Evolutionary conservation across 2,113 vertebrate species (phyloP), one percentile per base, ranked within the genome.

Genomic region (Prunella fulvescens): DNA sequence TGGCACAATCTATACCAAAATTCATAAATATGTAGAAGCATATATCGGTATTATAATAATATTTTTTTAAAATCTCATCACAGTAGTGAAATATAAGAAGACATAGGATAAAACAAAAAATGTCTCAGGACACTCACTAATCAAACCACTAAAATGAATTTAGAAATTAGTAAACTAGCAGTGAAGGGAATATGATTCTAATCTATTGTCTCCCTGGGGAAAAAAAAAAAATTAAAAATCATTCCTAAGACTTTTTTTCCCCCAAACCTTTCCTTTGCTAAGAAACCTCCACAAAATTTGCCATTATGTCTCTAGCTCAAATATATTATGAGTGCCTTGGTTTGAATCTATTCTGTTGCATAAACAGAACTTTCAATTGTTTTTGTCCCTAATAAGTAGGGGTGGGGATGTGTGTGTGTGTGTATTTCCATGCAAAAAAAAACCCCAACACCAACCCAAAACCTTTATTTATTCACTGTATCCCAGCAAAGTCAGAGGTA

Each of bases 391-490:
- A 47, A 7, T 31, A 29, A 9, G 5, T 53, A 10, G 15, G 8
- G 8, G 6, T 47, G 14, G 3, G 10, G 7, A 2, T 5, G 6
- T 19, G 40, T 13, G 40, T 2, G 39, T 40, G 0, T 64, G 4
- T n/a, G 9, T 35, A 39, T 28, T 78, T 3, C 15, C 51, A 39
- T 42, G 3, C 18, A 62, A 85, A 26, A 58, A 13, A 1, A 37
- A 37, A 37, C 37, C 0, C 11, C 48, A 10, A 40, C 19, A 69
- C 39, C 33, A 39, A 54, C 13, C 17, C 39, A 14, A 74, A 89
- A 12, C 4, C 3, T 33, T 50, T 28, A 7, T 11, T 3, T 8
- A n/a, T 33, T 87, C 33, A 50, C 12, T 31, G 71, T 39, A 45
- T 22, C 12, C 26, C 25, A 39, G 11, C 24, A 39, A 66, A 74